Conservation (phyloP, 2,797 vertebrate species). For the Pangasius krempfi region DNA sequence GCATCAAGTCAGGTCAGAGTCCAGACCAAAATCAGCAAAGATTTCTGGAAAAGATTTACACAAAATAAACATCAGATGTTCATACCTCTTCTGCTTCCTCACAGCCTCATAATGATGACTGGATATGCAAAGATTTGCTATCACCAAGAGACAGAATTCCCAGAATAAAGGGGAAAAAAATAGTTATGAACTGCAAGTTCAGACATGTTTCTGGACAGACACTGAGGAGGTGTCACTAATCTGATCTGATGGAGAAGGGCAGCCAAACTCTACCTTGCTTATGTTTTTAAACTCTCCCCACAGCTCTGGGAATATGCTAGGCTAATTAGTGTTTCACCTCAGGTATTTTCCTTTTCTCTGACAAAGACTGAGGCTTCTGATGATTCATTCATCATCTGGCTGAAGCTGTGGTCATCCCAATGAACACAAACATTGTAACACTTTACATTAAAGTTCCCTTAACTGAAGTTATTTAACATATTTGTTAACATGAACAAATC, state of each 20-base stretch:
- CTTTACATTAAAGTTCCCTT: neutral
- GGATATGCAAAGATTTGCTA: slow-evolving; percentile 27
- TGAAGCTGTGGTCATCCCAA: slow-evolving; percentile 8
- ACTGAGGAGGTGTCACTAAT: slow-evolving; percentile 48
- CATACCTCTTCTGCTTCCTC: slow-evolving; percentile 42
- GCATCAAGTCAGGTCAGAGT: slow-evolving; percentile 52
- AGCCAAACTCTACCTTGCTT: slow-evolving; percentile 47
- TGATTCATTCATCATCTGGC: slow-evolving; percentile 34
- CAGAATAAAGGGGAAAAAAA: slow-evolving; percentile 27
- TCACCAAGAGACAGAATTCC: slow-evolving; percentile 28
- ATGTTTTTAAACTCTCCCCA: slow-evolving; percentile 51
- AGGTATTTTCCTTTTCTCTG: slow-evolving; percentile 20
- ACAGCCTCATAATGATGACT: slow-evolving; percentile 40
- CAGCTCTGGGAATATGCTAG: slow-evolving; percentile 32
- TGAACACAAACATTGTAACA: slow-evolving; percentile 30
- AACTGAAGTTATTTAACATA: neutral
- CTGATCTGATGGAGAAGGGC: slow-evolving; percentile 44
- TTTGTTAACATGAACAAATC: neutral
- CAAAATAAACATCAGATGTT: slow-evolving; percentile 59
- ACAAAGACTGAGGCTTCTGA: slow-evolving; percentile 4
- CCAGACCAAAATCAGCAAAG: slow-evolving; percentile 51
- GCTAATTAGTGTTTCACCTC: slow-evolving; percentile 34
- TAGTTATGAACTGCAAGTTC: slow-evolving; percentile 40
- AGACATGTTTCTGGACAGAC: slow-evolving; percentile 52
- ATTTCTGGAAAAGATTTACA: slow-evolving; percentile 59